Base-by-base conservation (phyloP, 2,797 vertebrate genomes). In the Pseudochirops cupreus region DNA sequence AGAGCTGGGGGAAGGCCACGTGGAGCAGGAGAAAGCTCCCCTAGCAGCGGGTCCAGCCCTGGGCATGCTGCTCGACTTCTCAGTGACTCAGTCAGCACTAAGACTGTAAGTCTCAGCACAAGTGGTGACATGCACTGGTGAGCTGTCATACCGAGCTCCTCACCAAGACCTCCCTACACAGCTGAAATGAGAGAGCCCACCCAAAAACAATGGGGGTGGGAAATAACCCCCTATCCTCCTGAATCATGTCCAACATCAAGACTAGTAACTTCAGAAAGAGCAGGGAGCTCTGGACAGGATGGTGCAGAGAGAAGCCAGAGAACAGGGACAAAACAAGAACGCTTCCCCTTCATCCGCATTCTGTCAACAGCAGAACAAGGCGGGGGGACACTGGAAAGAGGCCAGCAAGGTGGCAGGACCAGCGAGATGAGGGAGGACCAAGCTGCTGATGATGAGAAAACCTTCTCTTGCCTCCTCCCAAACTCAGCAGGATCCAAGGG, bases 371-470 rank as follows among this genome's bases (percentile, higher is more conserved):
- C 67, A 21, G 5, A 9, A 21, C 6, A 18, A 87, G 26, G 74
- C 2, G 39, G 0, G 0, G 39, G 1, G 39, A 82, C 9, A 11
- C 16, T 4, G 3, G 0, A 11, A 12, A 33, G 21, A 58, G n/a
- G n/a, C n/a, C 33, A 6, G 67, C n/a, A 21, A 14, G 3, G 59
- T 7, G n/a, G 67, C 18, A 9, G 67, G n/a, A 11, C 57, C 10
- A 21, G n/a, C n/a, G 24, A 46, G n/a, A 31, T 1, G 9, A 11
- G 57, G 26, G 10, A 58, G 57, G 57, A 12, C 58, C 29, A 4
- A 59, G 58, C 28, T 6, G 10, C 10, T 6, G 10, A 29, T 10
- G 1, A 29, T 9, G 6, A 57, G 56, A 57, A 28, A 57, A 2
- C 1, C 56, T 57, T 24, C 24, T 57, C 56, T 58, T 9, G 2